Evolutionary conservation across 1,140 invertebrate genomes (phyloP).

Genomic region (Anagrus nilaparvatae): DNA sequence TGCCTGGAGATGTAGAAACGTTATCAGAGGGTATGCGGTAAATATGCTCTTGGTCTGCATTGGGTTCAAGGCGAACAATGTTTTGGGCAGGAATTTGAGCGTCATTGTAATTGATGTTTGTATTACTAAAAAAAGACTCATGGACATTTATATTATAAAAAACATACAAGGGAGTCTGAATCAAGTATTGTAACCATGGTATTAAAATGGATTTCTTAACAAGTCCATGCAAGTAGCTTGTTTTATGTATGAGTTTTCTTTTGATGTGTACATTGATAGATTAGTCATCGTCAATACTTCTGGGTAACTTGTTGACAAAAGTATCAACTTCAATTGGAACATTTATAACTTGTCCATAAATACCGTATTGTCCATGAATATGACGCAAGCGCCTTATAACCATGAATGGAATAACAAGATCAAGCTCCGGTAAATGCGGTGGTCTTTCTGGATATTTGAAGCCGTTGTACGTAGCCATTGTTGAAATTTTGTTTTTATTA

Average conservation of each 20-base stretch:
- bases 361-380: constrained; percentile 26
- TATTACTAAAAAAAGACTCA: constrained; percentile 11
- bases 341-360: constrained; percentile 34
- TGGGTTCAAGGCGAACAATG: too few relatives aligned
- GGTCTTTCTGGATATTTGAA: constrained; percentile 20
- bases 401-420: constrained; percentile 25
- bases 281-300: constrained; percentile 28
- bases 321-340: constrained; percentile 29
- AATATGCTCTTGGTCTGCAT: too few relatives aligned
- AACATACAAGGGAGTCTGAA: constrained; percentile 16
- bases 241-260: constrained; percentile 23
- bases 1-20: too few relatives aligned
- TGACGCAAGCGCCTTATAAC: constrained; percentile 32
- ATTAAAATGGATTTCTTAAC: constrained; percentile 17
- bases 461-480: constrained; percentile 18
- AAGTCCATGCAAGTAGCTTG: constrained; percentile 14
- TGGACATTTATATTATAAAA: constrained; percentile 12
- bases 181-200: constrained; percentile 16
- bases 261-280: constrained; percentile 27
- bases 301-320: constrained; percentile 31
- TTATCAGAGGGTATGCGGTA: too few relatives aligned
- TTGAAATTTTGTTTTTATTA: constrained; percentile 18
- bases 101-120: too few relatives aligned
- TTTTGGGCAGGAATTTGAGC: too few relatives aligned
- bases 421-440: constrained; percentile 13